Evolutionary conservation across 2,888 invertebrate species (phyloP), one percentile per base, ranked within the genome.

Genomic region (Lasioglossum pauxillum): DNA sequence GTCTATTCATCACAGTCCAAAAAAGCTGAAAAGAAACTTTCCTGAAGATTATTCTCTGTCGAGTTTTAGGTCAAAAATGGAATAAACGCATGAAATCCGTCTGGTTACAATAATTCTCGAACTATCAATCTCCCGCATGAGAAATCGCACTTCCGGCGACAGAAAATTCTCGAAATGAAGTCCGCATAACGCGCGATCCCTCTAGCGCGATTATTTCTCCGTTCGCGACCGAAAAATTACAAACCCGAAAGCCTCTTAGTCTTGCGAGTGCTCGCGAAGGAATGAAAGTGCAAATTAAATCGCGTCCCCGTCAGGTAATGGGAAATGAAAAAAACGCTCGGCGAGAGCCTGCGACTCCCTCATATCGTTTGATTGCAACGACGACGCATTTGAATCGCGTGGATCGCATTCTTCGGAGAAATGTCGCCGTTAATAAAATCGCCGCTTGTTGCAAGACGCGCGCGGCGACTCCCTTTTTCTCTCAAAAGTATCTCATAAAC

Each of bases 271-370:
- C 35, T 2, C 2, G 49, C 75, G 74, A 53, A 77, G 71, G 75
- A 75, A 72, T 27, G 38, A 86, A 73, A 80, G 80, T 76, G 78
- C 79, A 86, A 86, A 88, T 88, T 84, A 86, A 75, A 88, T 81
- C 72, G 85, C 83, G 31, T 75, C 46, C n/a, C 69, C 19, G n/a
- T n/a, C 23, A 38, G 53, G 35, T 14, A 72, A 88, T 71, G 74
- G 71, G 78, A 77, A 67, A 76, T 64, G 19, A 60, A n/a, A 57
- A n/a, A 57, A 57, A 1, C 10, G 53, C n/a, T 57, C n/a, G 0
- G 57, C n/a, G 4, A 12, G 12, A 57, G 57, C 10, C n/a, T 57
- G 64, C 31, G 69, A 57, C 38, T 76, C 31, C 5, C 60, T 35
- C 57, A 7, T 53, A 12, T 31, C 41, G 60, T 67, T 78, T 35